Evolutionary conservation across 2,113 vertebrate genomes (phyloP), one percentile per base, ranked within the genome.

Genomic region (Archilochus colubris): DNA sequence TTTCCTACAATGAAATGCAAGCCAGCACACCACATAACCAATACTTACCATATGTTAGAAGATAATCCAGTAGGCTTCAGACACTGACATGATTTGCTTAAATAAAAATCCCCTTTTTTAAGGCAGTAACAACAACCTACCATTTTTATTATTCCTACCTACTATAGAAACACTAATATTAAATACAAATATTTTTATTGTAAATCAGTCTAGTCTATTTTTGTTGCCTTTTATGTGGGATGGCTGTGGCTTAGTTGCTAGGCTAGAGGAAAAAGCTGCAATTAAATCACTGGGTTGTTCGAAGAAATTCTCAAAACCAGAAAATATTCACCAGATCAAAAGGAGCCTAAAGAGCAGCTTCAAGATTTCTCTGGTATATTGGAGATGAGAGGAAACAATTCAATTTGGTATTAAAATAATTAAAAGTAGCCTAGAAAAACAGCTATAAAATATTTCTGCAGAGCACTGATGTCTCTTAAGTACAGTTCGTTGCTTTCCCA

Each of bases 51-150:
- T 91, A 94, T 92, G 86, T 96, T 97, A 96, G 94, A 97, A 95
- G 82, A 84, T 96, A 97, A 96, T 92, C 89, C 91, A 96, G 93
- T 93, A 96, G 85, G 88, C 90, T 97, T 97, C 91, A 98, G 93
- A 93, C 88, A 93, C 44, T 96, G 92, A 94, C 94, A 96, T 93
- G 94, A 94, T 95, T 96, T 97, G 85, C 94, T 95, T 91, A 95
- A 94, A 94, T 94, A 97, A 96, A 95, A 97, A 96, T 96, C 66
- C 59, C 50, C 0, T 79, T 85, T 88, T 97, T 96, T 76, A 94
- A 97, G 81, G 74, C 72, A 94, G 61, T 72, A 92, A 85, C 84
- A 95, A 89, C 89, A 89, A 61, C 46, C 48, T 86, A 61, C 54
- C 51, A 91, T 82, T 73, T 88, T 94, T 95, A 89, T 93, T 93